Evolutionary conservation across 2,113 vertebrate genomes (phyloP).

Genomic region (Oryzias woworae): DNA sequence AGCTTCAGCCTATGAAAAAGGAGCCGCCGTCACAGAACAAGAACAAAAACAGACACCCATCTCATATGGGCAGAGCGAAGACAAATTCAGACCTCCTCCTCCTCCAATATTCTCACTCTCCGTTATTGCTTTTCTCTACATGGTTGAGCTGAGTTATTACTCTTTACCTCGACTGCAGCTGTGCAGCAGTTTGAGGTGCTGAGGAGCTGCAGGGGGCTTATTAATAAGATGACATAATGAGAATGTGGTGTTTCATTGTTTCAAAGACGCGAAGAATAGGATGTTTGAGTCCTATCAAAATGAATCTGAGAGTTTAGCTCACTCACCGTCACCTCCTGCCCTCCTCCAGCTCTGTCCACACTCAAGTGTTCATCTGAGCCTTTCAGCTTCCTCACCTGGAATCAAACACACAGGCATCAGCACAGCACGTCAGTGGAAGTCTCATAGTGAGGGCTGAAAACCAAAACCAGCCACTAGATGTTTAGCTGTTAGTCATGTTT

Average conservation of each 20-base stretch:
- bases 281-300: neutral
- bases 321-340: conserved; percentile 72
- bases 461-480: too few species aligned
- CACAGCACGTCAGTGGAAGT: too few species aligned
- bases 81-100: neutral
- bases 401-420: conserved; percentile 13
- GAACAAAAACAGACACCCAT: conserved; percentile 41
- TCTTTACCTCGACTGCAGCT: conserved; percentile 33
- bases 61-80: conserved; percentile 2
- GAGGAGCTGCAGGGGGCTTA: conserved; percentile 31
- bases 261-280: conserved; percentile 20
- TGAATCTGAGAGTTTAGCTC: neutral
- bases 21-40: conserved; percentile 25
- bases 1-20: conserved; percentile 39
- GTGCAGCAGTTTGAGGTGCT: conserved; percentile 36
- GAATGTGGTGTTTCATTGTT: conserved; percentile 25
- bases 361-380: conserved; percentile 74
- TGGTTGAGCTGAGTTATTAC: conserved; percentile 50
- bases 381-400: conserved; percentile 73
- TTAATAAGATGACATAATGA: conserved; percentile 37
- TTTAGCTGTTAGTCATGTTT: too few species aligned
- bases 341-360: conserved; percentile 65
- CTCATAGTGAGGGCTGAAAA: too few species aligned
- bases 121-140: conserved; percentile 50
- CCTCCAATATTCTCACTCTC: conserved; percentile 36